Conservation (phyloP, 2,797 vertebrate genomes). For the Myotis myotis region DNA sequence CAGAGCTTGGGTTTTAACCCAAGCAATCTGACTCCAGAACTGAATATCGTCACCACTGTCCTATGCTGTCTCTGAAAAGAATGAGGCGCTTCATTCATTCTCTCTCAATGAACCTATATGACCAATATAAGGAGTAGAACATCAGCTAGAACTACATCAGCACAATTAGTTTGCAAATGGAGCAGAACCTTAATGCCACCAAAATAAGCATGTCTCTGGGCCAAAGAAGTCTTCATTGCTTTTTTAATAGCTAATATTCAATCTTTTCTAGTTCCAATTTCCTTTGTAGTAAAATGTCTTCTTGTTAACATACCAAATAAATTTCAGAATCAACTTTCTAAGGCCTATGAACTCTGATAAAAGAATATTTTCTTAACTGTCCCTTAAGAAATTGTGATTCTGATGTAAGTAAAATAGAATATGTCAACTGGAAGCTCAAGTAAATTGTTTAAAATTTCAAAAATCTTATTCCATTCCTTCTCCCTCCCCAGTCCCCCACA, state of each 20-base stretch:
- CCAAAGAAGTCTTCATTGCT: not conserved
- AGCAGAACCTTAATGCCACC: not conserved
- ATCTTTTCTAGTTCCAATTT: not conserved
- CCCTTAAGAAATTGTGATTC: not conserved
- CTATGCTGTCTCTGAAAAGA: not conserved
- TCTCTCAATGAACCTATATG: not conserved
- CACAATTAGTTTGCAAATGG: not conserved
- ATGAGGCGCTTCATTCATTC: not conserved
- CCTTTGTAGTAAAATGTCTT: constrained; percentile 8
- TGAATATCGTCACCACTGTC: not conserved
- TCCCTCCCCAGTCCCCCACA: constrained; percentile 64
- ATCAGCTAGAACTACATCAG: not conserved
- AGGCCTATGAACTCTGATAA: not conserved
- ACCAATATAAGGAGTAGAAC: not conserved
- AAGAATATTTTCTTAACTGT: not conserved
- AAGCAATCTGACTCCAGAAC: not conserved
- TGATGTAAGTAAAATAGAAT: not conserved
- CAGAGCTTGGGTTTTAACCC: not conserved
- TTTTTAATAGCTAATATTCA: not conserved
- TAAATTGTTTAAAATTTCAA: constrained; percentile 37
- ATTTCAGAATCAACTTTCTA: constrained; percentile 54
- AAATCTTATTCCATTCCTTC: not conserved
- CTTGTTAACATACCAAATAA: constrained; percentile 15
- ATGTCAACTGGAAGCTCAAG: not conserved
- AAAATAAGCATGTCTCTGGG: not conserved